Conservation (phyloP, 2,113 vertebrate species). For the Muntiacus muntjak region DNA sequence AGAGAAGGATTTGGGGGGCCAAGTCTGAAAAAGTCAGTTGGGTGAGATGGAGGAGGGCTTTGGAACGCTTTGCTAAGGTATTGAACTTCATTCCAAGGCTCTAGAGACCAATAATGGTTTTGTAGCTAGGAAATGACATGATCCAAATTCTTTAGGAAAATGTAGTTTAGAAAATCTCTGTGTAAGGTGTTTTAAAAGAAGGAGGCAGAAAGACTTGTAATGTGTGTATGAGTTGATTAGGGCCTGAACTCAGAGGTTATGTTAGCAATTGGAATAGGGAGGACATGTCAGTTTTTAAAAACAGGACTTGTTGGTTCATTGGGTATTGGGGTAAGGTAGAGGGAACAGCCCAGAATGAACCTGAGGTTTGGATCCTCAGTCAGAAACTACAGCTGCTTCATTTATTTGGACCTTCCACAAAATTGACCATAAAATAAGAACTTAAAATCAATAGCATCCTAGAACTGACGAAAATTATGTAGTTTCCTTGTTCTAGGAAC, state of each 20-base stretch:
- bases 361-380: not conserved
- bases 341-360: not conserved
- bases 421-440: not conserved
- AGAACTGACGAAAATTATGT: not conserved
- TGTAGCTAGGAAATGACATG: not conserved
- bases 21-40: not conserved
- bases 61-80: not conserved
- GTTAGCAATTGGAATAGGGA: not conserved
- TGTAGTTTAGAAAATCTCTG: not conserved
- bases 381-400: not conserved
- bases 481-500: not conserved
- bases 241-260: not conserved
- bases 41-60: not conserved
- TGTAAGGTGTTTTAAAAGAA: not conserved
- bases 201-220: not conserved
- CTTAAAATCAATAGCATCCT: not conserved
- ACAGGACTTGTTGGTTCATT: not conserved
- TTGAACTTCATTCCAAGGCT: not conserved
- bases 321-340: not conserved
- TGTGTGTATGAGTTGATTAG: not conserved
- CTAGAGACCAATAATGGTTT: not conserved
- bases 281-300: not conserved
- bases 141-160: slow-evolving; percentile 15
- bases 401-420: not conserved
- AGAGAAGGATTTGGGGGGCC: not conserved